Evolutionary conservation across 2,797 vertebrate species (phyloP).

Genomic region (Pterois miles): DNA sequence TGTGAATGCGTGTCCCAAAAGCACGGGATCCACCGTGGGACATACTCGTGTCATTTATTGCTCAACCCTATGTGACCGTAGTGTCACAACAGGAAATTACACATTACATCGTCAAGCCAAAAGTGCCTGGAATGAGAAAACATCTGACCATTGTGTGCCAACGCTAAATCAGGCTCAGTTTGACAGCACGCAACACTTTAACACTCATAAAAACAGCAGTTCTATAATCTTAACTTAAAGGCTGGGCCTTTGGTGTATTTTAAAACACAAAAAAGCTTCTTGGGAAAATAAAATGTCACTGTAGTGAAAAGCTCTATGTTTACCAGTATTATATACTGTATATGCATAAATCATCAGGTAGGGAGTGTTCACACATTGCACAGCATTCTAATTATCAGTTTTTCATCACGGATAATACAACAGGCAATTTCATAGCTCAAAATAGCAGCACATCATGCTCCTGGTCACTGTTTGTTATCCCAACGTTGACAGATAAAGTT

Average conservation of each 20-base stretch:
- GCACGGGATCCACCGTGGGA: conserved; percentile 56
- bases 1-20: conserved; percentile 40
- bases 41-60: conserved; percentile 45
- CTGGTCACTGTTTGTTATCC: conserved; percentile 20
- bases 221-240: conserved; percentile 44
- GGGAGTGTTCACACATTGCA: not conserved
- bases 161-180: conserved; percentile 40
- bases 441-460: conserved; percentile 29
- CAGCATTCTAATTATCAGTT: conserved; percentile 18
- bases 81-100: conserved; percentile 72
- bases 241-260: conserved; percentile 27
- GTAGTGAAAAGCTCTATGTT: not conserved
- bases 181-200: conserved; percentile 44
- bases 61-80: conserved; percentile 42
- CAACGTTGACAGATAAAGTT: conserved; percentile 48
- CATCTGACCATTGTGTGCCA: conserved; percentile 48
- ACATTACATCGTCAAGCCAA: conserved; percentile 32
- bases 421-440: not conserved
- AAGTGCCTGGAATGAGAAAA: conserved; percentile 20
- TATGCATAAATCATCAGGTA: conserved; percentile 21
- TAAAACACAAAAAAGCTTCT: not conserved
- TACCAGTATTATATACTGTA: not conserved
- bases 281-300: not conserved
- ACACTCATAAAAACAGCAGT: conserved; percentile 45
- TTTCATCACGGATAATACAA: conserved; percentile 20